phyloP scores from a whole-genome alignment of 1,140 invertebrate species.

The Ditylenchus dipsaci region DNA sequence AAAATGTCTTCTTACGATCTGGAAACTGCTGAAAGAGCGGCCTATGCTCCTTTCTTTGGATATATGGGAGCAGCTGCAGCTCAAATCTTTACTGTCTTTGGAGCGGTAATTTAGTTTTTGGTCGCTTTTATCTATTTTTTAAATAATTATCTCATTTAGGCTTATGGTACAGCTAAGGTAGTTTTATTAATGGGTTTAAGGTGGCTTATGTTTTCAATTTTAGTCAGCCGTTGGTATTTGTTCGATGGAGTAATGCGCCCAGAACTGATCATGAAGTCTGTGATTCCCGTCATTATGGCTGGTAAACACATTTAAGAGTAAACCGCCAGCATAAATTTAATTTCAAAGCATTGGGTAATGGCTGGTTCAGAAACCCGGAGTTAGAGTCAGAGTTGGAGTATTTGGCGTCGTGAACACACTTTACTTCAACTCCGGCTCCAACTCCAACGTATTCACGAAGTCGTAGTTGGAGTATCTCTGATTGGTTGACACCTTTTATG shows the following conservation, averaged over 20 bases:
- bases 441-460: too few species aligned
- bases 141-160: background rate
- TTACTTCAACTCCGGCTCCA: too few species aligned
- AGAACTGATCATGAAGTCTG: constrained; percentile 99
- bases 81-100: constrained; percentile 92
- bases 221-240: constrained; percentile 93
- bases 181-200: too few species aligned
- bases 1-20: constrained; percentile 54
- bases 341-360: too few species aligned
- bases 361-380: too few species aligned
- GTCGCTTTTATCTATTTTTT: background rate
- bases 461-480: too few species aligned
- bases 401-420: too few species aligned
- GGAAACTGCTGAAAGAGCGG: constrained; percentile 28
- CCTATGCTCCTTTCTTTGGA: constrained; percentile 69
- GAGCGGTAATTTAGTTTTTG: constrained; percentile 69
- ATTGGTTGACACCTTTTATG: too few species aligned
- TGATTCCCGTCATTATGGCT: constrained; percentile 99
- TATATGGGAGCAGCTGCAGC: constrained; percentile 96
- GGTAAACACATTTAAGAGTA: constrained; percentile 23
- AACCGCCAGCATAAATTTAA: background rate
- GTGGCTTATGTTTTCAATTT: too few species aligned
- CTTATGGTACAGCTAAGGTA: constrained; percentile 89
- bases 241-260: constrained; percentile 99
- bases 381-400: too few species aligned